A percentile compares a stretch with the other conserved stretches of the same genome.
phyloP scores from a whole-genome alignment of 2,797 vertebrate genomes.

The Peromyscus melanophrys region DNA sequence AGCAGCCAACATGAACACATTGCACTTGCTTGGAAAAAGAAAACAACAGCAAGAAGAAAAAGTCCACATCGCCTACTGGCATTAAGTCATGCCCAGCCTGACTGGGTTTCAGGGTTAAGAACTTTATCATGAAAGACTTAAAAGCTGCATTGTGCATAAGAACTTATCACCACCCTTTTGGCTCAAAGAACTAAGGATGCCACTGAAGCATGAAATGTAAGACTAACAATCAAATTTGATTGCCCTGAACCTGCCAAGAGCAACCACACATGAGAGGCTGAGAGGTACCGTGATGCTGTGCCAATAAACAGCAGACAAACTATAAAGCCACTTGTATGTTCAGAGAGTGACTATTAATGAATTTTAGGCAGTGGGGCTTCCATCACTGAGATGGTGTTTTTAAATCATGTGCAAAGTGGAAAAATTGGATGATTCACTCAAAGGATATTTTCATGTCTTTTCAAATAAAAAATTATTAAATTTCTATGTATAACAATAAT shows the following conservation, averaged over 20 bases:
- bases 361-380: neutral
- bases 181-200: conserved; percentile 49
- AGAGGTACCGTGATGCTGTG: neutral
- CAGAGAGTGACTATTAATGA: neutral
- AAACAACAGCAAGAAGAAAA: neutral
- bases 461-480: conserved; percentile 61
- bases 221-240: conserved; percentile 53
- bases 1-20: neutral
- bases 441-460: neutral
- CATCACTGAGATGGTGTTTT: neutral
- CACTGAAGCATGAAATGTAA: conserved; percentile 70
- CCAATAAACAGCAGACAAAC: neutral
- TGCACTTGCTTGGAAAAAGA: too few species aligned
- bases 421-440: neutral
- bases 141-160: conserved; percentile 17
- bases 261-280: conserved; percentile 49
- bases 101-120: neutral
- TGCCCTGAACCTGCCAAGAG: conserved; percentile 37
- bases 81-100: neutral
- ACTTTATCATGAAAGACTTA: neutral
- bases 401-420: neutral
- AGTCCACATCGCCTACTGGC: neutral
- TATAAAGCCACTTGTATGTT: neutral
- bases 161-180: conserved; percentile 50
- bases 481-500: conserved; percentile 16